A percentile compares a stretch with the other conserved stretches of the same genome.
Evolutionary conservation across 1,140 invertebrate species (phyloP).

Genomic region (Cecropterus lyciades): DNA sequence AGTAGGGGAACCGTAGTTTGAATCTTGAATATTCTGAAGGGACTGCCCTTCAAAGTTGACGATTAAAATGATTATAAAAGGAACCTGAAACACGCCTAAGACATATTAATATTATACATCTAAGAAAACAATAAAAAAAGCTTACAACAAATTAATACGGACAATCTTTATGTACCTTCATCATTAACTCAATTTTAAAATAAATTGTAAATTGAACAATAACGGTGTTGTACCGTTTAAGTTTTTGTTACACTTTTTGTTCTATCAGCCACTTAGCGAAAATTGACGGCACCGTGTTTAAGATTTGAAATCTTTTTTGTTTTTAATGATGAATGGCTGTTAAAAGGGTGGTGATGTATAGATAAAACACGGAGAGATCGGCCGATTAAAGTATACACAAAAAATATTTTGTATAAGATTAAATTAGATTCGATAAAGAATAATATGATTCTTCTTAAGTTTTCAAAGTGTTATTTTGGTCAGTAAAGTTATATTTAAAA

Average conservation of each 20-base stretch:
- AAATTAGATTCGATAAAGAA: constrained; percentile 5
- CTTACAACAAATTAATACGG: too few relatives aligned
- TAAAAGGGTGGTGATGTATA: constrained; percentile 25
- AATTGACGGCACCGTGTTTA: constrained; percentile 35
- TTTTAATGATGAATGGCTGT: constrained; percentile 14
- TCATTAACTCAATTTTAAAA: background rate
- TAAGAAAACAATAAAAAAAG: too few relatives aligned
- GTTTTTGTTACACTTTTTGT: constrained; percentile 31
- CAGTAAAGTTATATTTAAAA: too few relatives aligned
- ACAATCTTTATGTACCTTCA: too few relatives aligned
- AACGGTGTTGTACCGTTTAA: constrained; percentile 26
- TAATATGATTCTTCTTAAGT: background rate
- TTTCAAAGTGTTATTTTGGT: background rate
- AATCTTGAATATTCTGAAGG: too few relatives aligned
- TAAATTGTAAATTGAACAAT: constrained; percentile 6
- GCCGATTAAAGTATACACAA: constrained; percentile 7
- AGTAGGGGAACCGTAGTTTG: too few relatives aligned
- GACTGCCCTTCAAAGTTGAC: too few relatives aligned
- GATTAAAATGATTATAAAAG: too few relatives aligned
- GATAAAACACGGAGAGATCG: constrained; percentile 16
- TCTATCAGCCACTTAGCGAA: constrained; percentile 31
- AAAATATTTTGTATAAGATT: constrained; percentile 3
- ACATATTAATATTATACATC: too few relatives aligned
- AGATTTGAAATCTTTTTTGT: constrained; percentile 21
- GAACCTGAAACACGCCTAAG: too few relatives aligned